These are phyloP conservation scores for Bungarus multicinctus DNA, from an alignment of 2,113 vertebrate species.

Conservation along the genomic window DNA sequence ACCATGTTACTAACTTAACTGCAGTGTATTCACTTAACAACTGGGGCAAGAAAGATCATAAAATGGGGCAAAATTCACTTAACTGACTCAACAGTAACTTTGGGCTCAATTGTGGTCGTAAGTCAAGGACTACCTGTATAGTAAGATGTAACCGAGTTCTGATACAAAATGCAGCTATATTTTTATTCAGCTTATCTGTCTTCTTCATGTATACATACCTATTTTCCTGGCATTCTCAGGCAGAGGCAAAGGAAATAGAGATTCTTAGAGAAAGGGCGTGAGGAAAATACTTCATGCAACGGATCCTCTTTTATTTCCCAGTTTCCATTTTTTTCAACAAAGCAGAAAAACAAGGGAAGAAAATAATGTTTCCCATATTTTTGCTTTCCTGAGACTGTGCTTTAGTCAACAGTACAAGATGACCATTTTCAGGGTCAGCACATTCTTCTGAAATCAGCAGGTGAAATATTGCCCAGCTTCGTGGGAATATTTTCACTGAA, in stretches of 20 bases:
- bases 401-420: background rate
- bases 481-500: background rate
- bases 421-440: background rate
- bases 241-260: background rate
- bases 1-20: background rate
- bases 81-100: background rate
- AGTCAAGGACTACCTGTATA: background rate
- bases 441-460: background rate
- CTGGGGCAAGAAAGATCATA: background rate
- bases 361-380: background rate
- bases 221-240: background rate
- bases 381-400: background rate
- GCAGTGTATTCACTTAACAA: background rate
- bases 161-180: background rate
- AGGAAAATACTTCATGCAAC: background rate
- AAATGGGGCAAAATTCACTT: background rate
- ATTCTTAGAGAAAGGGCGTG: background rate
- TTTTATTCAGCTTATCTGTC: background rate
- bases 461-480: background rate
- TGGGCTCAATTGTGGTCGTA: background rate
- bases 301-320: background rate
- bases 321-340: background rate
- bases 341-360: background rate
- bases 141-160: background rate
- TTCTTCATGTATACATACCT: background rate